These are phyloP conservation scores for Sphinx pinastri DNA, from an alignment of 2,888 invertebrate species.

Conservation along the genomic window DNA sequence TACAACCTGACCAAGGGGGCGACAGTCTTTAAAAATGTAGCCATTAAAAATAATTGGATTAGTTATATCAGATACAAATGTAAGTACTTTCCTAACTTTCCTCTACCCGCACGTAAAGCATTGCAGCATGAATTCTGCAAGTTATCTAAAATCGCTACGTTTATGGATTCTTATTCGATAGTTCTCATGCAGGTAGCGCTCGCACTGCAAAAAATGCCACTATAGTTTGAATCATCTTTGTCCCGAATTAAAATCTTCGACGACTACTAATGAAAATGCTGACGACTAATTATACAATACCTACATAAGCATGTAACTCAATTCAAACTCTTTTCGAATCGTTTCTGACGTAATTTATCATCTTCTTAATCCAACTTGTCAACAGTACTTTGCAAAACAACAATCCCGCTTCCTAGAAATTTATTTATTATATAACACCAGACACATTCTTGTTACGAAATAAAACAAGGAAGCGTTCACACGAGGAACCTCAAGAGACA, in stretches of 20 bases:
- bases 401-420: too few relatives aligned
- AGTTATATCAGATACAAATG: constrained; percentile 5
- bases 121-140: constrained; percentile 6
- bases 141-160: neutral
- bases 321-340: too few relatives aligned
- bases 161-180: neutral
- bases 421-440: too few relatives aligned
- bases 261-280: too few relatives aligned
- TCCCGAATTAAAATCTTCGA: too few relatives aligned
- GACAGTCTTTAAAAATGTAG: neutral
- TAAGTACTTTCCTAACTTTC: neutral
- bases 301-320: too few relatives aligned
- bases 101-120: neutral
- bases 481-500: neutral
- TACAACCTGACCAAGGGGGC: neutral
- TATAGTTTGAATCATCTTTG: too few relatives aligned
- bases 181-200: neutral
- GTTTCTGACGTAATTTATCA: neutral
- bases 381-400: too few relatives aligned
- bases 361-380: neutral
- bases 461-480: neutral
- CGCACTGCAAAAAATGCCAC: too few relatives aligned
- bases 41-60: constrained; percentile 1
- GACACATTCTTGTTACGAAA: neutral
- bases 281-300: too few relatives aligned